phyloP scores from a whole-genome alignment of 35 echinoderm and acorn worm species.

The Lytechinus pictus region DNA sequence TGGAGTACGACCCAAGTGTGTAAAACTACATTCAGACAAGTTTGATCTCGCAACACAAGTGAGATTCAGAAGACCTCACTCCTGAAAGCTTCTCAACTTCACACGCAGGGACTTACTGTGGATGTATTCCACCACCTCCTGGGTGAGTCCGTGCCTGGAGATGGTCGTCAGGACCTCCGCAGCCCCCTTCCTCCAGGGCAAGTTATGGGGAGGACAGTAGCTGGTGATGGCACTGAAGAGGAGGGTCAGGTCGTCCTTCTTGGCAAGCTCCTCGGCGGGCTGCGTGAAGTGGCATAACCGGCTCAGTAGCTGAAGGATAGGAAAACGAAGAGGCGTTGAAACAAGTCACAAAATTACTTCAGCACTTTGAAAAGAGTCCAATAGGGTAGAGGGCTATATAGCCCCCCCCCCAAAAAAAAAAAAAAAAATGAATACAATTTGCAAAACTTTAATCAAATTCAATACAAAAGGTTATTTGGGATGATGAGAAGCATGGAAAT shows the following conservation, averaged over 20 bases:
- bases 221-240: constrained; percentile 96
- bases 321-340: not conserved
- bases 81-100: constrained; percentile 90
- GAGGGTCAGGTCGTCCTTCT: constrained; percentile 90
- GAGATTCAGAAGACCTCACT: constrained; percentile 18
- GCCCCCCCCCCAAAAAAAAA: no score
- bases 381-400: no score
- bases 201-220: constrained; percentile 92
- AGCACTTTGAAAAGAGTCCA: no score
- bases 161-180: constrained; percentile 94
- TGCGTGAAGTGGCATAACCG: constrained; percentile 81
- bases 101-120: constrained; percentile 90
- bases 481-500: no score
- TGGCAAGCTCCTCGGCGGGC: constrained; percentile 91
- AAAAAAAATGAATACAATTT: no score
- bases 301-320: constrained; percentile 65
- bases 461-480: no score
- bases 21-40: no score
- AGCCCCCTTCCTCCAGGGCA: constrained; percentile 96
- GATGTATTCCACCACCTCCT: constrained; percentile 96
- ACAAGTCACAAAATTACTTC: not conserved
- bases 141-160: constrained; percentile 88
- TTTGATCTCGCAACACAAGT: no score
- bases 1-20: no score
- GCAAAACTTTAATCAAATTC: no score